Conservation (phyloP, 2,888 invertebrate genomes). For the Gandaritis pyraliata region DNA sequence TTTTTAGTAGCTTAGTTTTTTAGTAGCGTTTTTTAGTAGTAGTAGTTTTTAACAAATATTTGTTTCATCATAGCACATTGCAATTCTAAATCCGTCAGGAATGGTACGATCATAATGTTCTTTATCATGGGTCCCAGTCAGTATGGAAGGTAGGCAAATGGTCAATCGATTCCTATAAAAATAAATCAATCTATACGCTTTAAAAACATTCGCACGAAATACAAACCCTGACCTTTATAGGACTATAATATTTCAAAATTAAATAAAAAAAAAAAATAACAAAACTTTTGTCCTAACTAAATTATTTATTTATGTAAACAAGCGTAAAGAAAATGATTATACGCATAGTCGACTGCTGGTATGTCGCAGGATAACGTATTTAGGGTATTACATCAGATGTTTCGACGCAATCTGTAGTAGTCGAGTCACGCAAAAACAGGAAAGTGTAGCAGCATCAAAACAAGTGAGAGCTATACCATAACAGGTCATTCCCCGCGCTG, state of each 20-base stretch:
- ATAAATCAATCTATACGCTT: background rate
- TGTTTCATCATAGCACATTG: too few relatives aligned
- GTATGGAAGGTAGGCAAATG: too few relatives aligned
- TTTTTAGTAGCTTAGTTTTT: too few relatives aligned
- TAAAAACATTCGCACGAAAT: slow-evolving; percentile 10
- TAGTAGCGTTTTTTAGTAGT: too few relatives aligned
- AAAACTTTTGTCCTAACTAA: background rate
- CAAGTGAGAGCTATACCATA: slow-evolving; percentile 77
- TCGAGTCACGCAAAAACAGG: slow-evolving; percentile 74
- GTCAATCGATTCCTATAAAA: too few relatives aligned
- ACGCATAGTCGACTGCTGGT: slow-evolving; percentile 37
- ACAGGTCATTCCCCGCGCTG: slow-evolving; percentile 74
- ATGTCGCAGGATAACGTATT: slow-evolving; percentile 63
- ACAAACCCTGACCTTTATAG: slow-evolving; percentile 32
- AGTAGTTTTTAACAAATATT: too few relatives aligned
- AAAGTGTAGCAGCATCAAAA: slow-evolving; percentile 81
- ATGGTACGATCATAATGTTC: too few relatives aligned
- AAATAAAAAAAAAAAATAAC: slow-evolving; percentile 1
- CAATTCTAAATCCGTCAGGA: too few relatives aligned
- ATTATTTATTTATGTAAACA: slow-evolving; percentile 18
- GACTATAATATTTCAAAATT: slow-evolving; percentile 12
- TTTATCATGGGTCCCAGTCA: too few relatives aligned
- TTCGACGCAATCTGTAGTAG: slow-evolving; percentile 49
- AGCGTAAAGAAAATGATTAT: slow-evolving; percentile 28
- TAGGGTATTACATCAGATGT: slow-evolving; percentile 69